phyloP scores from a whole-genome alignment of 35 echinoderm and acorn worm genomes.

The Diadema setosum region DNA sequence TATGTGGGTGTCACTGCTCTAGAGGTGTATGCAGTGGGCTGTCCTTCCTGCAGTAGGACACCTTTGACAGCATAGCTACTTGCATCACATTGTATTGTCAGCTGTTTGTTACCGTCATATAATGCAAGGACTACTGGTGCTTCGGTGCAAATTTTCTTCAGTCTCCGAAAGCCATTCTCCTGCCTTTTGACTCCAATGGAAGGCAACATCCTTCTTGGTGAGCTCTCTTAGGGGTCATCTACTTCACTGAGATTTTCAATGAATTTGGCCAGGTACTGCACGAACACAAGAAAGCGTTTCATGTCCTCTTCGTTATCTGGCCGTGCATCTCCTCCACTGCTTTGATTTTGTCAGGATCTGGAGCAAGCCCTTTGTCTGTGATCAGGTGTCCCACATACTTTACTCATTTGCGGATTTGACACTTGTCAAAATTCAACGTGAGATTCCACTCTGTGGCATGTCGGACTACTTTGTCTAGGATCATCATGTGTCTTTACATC shows the following conservation, averaged over 20 bases:
- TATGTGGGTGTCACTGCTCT: slow-evolving; percentile 57
- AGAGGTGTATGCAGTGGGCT: slow-evolving; percentile 68
- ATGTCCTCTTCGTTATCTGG: slow-evolving; percentile 29
- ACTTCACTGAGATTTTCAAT: slow-evolving; percentile 1
- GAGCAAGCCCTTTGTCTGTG: slow-evolving; percentile 33
- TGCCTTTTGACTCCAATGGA: slow-evolving; percentile 43
- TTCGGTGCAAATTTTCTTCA: not conserved
- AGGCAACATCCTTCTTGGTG: slow-evolving; percentile 10
- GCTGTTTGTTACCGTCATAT: not conserved
- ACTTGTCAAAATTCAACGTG: slow-evolving; percentile 63
- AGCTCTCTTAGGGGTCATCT: slow-evolving; percentile 21
- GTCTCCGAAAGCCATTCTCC: not conserved
- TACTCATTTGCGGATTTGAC: slow-evolving; percentile 60
- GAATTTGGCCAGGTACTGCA: slow-evolving; percentile 53
- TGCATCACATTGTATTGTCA: not conserved
- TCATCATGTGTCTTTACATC: slow-evolving; percentile 17
- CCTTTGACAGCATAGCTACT: not conserved
- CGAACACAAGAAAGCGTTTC: slow-evolving; percentile 36
- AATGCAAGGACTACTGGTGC: not conserved
- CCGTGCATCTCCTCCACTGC: slow-evolving; percentile 30
- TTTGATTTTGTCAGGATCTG: slow-evolving; percentile 61
- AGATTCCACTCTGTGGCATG: slow-evolving; percentile 75
- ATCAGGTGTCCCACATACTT: slow-evolving; percentile 87
- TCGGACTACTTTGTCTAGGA: slow-evolving; percentile 43
- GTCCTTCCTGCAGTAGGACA: slow-evolving; percentile 50